Percentiles rank a stretch among this genome's conserved stretches.
phyloP scores from a whole-genome alignment of 2,888 invertebrate genomes.

The Caprella mutica region DNA sequence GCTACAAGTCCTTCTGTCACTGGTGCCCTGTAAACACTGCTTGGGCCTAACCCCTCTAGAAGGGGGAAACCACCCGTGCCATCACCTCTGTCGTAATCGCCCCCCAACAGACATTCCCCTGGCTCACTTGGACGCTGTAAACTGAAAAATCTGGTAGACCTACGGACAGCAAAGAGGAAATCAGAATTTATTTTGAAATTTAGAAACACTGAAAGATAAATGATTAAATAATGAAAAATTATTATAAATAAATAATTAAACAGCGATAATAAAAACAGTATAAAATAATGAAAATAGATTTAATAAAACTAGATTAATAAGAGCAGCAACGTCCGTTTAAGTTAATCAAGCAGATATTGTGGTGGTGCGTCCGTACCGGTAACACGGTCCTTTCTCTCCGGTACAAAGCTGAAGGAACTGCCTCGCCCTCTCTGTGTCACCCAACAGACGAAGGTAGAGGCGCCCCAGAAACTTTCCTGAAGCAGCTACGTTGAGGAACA shows the following conservation, averaged over 20 bases:
- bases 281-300: too few species aligned
- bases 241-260: too few species aligned
- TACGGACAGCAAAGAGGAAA: too few species aligned
- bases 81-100: constrained; percentile 12
- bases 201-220: too few species aligned
- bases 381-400: constrained; percentile 15
- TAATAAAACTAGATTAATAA: too few species aligned
- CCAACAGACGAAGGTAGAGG: constrained; percentile 9
- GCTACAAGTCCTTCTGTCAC: constrained; percentile 15
- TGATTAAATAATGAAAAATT: too few species aligned
- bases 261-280: too few species aligned
- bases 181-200: too few species aligned
- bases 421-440: constrained; percentile 9
- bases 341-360: too few species aligned
- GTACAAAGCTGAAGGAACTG: constrained; percentile 17
- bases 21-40: constrained; percentile 11
- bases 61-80: constrained; percentile 17
- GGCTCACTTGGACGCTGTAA: constrained; percentile 13
- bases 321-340: too few species aligned
- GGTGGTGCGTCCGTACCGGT: constrained; percentile 5
- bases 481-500: constrained; percentile 10
- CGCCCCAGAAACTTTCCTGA: constrained; percentile 12
- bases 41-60: constrained; percentile 10
- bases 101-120: constrained; percentile 14
- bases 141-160: constrained; percentile 10